A percentile compares a stretch with the other conserved stretches of the same genome.
Conservation (phyloP, 2,888 invertebrate genomes). For the Arenicola marina region DNA sequence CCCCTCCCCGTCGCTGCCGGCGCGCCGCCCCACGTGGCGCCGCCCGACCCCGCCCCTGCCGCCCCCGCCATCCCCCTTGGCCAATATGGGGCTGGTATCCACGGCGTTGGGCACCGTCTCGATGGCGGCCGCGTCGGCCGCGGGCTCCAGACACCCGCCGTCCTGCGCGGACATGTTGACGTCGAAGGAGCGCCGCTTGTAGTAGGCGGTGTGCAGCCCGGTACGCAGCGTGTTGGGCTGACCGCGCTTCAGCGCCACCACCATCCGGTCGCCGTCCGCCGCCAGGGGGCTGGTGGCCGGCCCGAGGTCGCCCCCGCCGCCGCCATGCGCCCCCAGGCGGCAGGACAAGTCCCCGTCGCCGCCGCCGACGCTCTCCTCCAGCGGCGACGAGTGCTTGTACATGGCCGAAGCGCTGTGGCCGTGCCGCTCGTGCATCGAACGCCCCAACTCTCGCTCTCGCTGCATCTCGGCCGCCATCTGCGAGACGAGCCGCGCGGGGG, state of each 20-base stretch:
- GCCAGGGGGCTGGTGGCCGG: background rate
- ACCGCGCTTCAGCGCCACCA: constrained; percentile 34
- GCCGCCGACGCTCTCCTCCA: constrained; percentile 5
- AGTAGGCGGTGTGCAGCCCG: constrained; percentile 36
- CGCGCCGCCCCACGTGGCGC: background rate
- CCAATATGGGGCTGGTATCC: constrained; percentile 31
- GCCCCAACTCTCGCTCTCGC: background rate
- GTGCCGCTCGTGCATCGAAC: background rate
- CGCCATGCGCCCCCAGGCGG: background rate
- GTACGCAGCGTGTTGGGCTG: constrained; percentile 47
- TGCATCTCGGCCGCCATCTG: constrained; percentile 12
- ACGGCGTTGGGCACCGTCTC: constrained; percentile 16
- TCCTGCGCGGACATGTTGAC: background rate
- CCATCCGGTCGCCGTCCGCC: too few species aligned
- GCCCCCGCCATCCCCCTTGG: too few species aligned
- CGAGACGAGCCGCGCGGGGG: constrained; percentile 29
- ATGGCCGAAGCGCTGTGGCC: background rate
- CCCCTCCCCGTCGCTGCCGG: background rate
- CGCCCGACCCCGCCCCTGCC: too few species aligned
- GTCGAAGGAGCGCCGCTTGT: constrained; percentile 15
- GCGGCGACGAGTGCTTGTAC: background rate
- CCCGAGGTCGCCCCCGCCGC: constrained; percentile 9
- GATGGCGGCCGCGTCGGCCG: background rate
- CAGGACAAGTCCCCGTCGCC: constrained; percentile 8
- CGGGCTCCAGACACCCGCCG: background rate